Evolutionary conservation across 2,888 invertebrate species (phyloP).

Genomic region (Drosophila mayaguana): DNA sequence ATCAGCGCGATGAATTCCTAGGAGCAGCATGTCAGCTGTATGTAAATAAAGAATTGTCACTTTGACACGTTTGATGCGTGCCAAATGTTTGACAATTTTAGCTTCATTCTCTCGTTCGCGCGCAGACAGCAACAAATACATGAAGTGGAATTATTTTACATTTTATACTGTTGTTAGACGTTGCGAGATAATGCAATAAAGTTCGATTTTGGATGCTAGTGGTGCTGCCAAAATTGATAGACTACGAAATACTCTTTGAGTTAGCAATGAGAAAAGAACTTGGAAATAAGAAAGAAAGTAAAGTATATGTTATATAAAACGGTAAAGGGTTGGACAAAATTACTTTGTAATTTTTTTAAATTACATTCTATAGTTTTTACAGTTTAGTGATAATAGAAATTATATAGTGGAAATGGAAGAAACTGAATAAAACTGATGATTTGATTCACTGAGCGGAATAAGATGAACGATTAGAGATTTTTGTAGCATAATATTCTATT

Average conservation of each 20-base stretch:
- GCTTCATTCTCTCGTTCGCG: conserved; percentile 10
- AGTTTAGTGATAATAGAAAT: no score
- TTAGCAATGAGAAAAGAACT: no score
- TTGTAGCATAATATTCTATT: no score
- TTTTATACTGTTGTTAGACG: not conserved
- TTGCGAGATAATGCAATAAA: not conserved
- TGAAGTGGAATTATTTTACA: conserved; percentile 8
- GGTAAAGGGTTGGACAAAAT: no score
- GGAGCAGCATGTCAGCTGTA: conserved; percentile 38
- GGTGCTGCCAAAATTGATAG: not conserved
- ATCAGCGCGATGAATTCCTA: conserved; percentile 54
- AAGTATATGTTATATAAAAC: no score
- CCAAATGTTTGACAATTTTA: conserved; percentile 67
- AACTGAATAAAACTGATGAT: no score
- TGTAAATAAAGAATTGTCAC: conserved; percentile 78
- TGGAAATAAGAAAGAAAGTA: no score
- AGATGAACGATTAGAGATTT: no score
- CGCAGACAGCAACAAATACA: conserved; percentile 6
- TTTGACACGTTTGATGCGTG: conserved; percentile 75
- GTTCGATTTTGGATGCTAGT: not conserved
- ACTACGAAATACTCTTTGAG: not conserved
- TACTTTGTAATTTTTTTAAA: no score
- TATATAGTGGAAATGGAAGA: no score
- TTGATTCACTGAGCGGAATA: no score
- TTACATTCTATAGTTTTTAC: no score